These are phyloP conservation scores for Euglossa dilemma DNA, from an alignment of 1,140 invertebrate species.

Conservation along the genomic window DNA sequence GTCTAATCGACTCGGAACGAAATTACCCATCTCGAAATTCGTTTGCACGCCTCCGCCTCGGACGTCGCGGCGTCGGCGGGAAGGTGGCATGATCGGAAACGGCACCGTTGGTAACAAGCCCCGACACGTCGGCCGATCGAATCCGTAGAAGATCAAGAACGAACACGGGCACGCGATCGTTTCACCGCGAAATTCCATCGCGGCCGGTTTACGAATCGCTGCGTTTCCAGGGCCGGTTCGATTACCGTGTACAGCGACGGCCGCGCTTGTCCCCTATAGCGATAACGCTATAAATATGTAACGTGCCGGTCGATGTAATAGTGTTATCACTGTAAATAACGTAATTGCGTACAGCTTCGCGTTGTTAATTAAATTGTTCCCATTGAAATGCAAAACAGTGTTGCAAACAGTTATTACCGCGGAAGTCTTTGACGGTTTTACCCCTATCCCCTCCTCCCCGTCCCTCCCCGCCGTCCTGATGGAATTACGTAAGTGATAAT, in stretches of 20 bases:
- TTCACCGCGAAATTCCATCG: slow-evolving; percentile 10
- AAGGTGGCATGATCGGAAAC: neutral
- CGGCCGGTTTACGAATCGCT: slow-evolving; percentile 11
- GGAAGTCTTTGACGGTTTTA: slow-evolving; percentile 44
- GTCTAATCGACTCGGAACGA: too few relatives aligned
- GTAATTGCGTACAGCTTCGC: slow-evolving; percentile 29
- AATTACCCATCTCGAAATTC: too few relatives aligned
- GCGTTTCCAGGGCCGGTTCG: slow-evolving; percentile 14
- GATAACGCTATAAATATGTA: slow-evolving; percentile 46
- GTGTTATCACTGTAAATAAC: slow-evolving; percentile 50
- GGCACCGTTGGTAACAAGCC: neutral
- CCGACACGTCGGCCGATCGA: neutral
- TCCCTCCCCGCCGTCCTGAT: too few relatives aligned
- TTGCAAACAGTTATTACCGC: slow-evolving; percentile 47
- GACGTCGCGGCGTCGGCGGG: too few relatives aligned
- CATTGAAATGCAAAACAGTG: slow-evolving; percentile 40
- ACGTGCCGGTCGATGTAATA: slow-evolving; percentile 31
- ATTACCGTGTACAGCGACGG: neutral
- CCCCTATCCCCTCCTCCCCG: too few relatives aligned
- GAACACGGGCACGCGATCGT: neutral
- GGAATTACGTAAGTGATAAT: slow-evolving; percentile 46
- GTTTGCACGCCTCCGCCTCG: too few relatives aligned
- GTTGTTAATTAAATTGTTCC: slow-evolving; percentile 49
- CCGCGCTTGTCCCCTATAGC: neutral
- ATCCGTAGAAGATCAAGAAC: neutral